Conservation (phyloP, 2,113 vertebrate genomes). For the human region DNA sequence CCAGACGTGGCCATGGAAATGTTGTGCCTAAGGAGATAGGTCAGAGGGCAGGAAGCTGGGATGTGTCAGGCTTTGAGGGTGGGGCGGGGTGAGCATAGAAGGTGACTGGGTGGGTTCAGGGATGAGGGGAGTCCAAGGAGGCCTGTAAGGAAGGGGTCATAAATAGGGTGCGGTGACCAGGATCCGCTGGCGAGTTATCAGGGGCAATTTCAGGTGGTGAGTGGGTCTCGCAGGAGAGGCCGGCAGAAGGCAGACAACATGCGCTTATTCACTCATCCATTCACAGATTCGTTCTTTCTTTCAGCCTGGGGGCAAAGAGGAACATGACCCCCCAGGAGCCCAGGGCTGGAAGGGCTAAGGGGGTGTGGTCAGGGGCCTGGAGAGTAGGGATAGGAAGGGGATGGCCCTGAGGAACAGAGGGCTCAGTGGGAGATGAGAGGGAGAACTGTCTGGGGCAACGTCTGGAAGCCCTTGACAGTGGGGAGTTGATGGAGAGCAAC, state of each 20-base stretch:
- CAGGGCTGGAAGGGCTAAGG: background rate
- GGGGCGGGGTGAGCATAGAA: background rate
- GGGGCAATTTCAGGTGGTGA: background rate
- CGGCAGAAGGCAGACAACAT: background rate
- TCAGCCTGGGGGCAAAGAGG: background rate
- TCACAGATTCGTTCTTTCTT: background rate
- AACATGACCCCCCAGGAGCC: background rate
- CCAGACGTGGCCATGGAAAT: rapidly evolving
- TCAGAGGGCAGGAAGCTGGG: background rate
- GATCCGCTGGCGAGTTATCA: background rate
- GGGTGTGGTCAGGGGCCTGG: background rate
- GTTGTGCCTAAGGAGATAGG: too few species aligned
- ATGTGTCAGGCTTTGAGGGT: rapidly evolving
- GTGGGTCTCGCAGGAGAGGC: background rate
- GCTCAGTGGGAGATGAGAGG: rapidly evolving
- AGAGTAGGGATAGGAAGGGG: rapidly evolving
- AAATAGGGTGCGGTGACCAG: background rate
- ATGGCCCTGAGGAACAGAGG: background rate
- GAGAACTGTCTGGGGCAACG: background rate
- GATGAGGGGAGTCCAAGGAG: too few species aligned
- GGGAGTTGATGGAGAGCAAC: background rate
- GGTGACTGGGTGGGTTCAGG: background rate
- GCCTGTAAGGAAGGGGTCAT: background rate
- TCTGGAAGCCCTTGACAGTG: background rate
- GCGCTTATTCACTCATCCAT: background rate